Evolutionary conservation across 2,888 invertebrate genomes (phyloP).

Genomic region (Coelogynopora nodosa): DNA sequence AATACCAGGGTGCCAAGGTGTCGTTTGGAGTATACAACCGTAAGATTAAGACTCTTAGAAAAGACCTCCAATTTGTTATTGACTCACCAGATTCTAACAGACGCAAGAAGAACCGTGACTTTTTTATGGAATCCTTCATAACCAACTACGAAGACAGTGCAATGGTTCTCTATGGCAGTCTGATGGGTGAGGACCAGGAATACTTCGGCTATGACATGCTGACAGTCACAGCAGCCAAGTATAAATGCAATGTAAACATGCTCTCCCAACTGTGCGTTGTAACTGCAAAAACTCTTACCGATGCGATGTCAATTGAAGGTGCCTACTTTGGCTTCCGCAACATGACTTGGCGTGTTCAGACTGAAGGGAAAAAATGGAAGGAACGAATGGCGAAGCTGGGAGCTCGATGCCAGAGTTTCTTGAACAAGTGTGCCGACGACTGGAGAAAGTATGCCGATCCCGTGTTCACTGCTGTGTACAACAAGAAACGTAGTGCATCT

Average conservation of each 20-base stretch:
- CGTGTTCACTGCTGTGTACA: not conserved
- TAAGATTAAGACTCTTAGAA: not conserved
- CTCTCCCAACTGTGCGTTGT: not conserved
- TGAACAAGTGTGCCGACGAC: slow-evolving; percentile 13
- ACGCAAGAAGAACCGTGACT: not conserved
- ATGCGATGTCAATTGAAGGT: not conserved
- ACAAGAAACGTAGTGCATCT: not conserved
- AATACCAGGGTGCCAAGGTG: not conserved
- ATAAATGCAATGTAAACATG: not conserved
- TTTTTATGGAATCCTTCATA: not conserved
- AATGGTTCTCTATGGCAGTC: slow-evolving; percentile 9
- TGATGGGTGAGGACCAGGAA: not conserved
- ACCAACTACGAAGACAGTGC: not conserved
- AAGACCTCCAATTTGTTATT: slow-evolving; percentile 5
- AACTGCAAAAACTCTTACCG: not conserved
- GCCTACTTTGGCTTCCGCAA: slow-evolving; percentile 18
- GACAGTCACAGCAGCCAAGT: not conserved
- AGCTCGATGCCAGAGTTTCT: not conserved
- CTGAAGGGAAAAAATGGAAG: slow-evolving; percentile 19
- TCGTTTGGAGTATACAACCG: not conserved
- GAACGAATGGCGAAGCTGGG: slow-evolving; percentile 18
- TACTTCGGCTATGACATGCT: slow-evolving; percentile 10
- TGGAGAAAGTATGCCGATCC: not conserved
- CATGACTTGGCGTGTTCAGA: slow-evolving; percentile 4
- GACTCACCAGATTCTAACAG: not conserved